Percentiles rank a stretch among this genome's conserved stretches.
Evolutionary conservation across 2,113 vertebrate species (phyloP).

Genomic region (Oxyura jamaicensis): DNA sequence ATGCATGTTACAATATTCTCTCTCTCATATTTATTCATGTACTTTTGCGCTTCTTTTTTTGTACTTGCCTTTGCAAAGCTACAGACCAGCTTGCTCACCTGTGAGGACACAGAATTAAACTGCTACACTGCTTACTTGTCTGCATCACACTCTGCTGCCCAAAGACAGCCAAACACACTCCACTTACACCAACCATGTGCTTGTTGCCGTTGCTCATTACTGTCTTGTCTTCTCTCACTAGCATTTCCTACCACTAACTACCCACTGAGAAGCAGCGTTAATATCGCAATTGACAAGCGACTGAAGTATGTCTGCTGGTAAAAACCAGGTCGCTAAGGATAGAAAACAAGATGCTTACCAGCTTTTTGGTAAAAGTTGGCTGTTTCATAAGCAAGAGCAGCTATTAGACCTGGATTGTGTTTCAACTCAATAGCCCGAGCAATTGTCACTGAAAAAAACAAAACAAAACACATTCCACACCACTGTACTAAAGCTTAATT

Average conservation of each 20-base stretch:
- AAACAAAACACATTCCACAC: neutral
- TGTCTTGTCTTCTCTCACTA: neutral
- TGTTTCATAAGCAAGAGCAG: constrained; percentile 92
- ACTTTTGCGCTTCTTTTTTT: neutral
- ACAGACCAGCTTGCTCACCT: neutral
- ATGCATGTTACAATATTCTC: rapidly evolving
- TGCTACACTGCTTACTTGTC: neutral
- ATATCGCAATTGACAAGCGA: neutral
- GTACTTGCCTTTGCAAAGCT: neutral
- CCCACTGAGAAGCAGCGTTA: neutral
- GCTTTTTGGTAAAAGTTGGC: constrained; percentile 97
- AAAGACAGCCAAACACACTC: neutral
- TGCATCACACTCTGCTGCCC: neutral
- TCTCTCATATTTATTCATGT: neutral
- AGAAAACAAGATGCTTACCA: constrained; percentile 79
- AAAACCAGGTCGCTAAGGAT: neutral
- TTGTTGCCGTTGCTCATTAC: neutral
- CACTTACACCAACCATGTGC: neutral
- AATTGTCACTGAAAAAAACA: constrained; percentile 87
- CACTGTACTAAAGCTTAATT: neutral
- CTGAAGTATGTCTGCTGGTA: neutral
- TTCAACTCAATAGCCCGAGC: constrained; percentile 97
- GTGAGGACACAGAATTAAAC: neutral
- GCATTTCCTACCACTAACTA: neutral
- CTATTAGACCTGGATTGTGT: constrained; percentile 90